Evolutionary conservation across 2,888 invertebrate species (phyloP).

Genomic region (Actias luna): DNA sequence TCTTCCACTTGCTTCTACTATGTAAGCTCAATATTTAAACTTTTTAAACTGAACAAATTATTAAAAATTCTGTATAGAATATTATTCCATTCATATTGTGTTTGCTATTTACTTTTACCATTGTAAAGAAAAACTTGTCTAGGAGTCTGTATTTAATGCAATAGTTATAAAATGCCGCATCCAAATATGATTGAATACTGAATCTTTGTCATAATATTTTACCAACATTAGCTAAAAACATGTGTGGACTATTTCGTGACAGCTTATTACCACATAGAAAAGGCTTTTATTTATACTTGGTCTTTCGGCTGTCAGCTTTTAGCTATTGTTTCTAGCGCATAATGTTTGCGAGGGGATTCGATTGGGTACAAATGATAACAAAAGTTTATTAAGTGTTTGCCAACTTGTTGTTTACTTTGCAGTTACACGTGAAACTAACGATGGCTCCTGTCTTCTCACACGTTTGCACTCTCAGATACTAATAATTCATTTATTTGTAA

Average conservation of each 20-base stretch:
- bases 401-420: background rate
- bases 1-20: no score
- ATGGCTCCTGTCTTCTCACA: no score
- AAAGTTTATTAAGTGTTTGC: background rate
- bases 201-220: background rate
- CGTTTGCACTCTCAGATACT: no score
- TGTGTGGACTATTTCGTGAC: background rate
- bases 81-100: no score
- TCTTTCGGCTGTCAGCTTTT: background rate
- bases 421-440: background rate
- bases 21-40: no score
- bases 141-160: no score
- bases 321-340: background rate
- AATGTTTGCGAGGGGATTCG: background rate
- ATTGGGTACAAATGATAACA: background rate
- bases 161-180: background rate
- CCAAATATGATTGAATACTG: background rate
- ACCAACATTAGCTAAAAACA: background rate
- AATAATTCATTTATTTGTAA: no score
- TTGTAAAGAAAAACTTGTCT: no score
- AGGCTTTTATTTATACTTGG: background rate
- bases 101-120: no score
- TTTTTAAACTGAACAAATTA: no score
- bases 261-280: background rate
- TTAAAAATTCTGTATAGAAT: no score